Conservation (phyloP, 2,888 invertebrate genomes). For the Chouioia cunea region DNA sequence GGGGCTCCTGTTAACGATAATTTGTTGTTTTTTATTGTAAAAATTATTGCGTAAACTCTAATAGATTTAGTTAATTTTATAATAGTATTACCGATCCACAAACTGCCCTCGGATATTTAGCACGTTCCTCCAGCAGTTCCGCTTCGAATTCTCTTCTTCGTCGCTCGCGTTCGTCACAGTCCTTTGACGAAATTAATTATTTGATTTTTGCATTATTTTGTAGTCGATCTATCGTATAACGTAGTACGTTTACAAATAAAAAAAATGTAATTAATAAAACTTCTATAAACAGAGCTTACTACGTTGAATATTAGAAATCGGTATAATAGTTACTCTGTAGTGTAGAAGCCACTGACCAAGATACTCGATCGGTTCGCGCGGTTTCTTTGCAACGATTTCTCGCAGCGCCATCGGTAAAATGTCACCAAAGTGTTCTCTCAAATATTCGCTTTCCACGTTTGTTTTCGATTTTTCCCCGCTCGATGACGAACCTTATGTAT, state of each 20-base stretch:
- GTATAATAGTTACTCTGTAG: conserved; percentile 51
- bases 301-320: background rate
- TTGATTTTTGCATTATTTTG: too few species aligned
- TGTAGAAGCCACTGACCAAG: conserved; percentile 61
- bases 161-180: conserved; percentile 46
- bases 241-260: too few species aligned
- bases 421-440: conserved; percentile 48
- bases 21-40: too few species aligned
- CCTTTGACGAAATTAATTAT: conserved; percentile 32
- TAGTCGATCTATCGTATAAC: too few species aligned
- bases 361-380: conserved; percentile 60
- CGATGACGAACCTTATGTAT: conserved; percentile 9
- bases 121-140: conserved; percentile 45
- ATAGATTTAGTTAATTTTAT: too few species aligned
- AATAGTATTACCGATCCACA: too few species aligned
- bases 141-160: conserved; percentile 44
- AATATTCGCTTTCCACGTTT: conserved; percentile 42
- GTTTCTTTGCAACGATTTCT: conserved; percentile 56
- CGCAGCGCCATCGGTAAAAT: conserved; percentile 54
- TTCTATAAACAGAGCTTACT: too few species aligned
- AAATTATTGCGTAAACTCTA: too few species aligned
- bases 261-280: too few species aligned
- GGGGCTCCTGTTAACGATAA: too few species aligned
- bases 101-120: conserved; percentile 1
- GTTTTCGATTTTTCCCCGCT: background rate